Base-by-base conservation (phyloP, 2,888 invertebrate genomes). In the Cremastinae sp. region DNA sequence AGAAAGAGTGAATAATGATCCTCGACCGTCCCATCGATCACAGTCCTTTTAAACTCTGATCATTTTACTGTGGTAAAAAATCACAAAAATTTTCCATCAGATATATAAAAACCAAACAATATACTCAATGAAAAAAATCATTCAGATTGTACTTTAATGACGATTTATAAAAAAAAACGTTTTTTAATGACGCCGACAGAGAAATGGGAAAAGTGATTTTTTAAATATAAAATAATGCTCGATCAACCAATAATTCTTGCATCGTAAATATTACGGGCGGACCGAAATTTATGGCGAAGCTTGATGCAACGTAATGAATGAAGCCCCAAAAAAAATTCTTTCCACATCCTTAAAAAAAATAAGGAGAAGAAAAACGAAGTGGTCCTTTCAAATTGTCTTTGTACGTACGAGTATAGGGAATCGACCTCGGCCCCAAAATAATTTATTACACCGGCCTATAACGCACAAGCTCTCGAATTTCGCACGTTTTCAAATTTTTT, bases 371-470 rank as follows among this genome's bases (percentile, higher is more conserved):
- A 78, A 76, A 79, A 68, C 72, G 56, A 53, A 68, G 59, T 76
- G 80, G 78, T 84, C 83, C 83, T 84, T 85, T 85, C 83, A 77
- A 83, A 84, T 83, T 75, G 64, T n/a, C 72, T 71, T 65, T 69
- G 73, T 61, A 72, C 64, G 74, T 71, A 75, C 28, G 20, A 1
- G n/a, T 28, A 74, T 8, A 9, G 4, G 18, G 8, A 49, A 49
- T 20, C 79, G 83, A 83, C 84, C 84, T 85, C 83, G 85, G 80
- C 82, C 83, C 83, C 82, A 81, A 84, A 83, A 84, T 78, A 83
- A 85, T 85, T 85, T 83, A 83, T 83, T 81, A 82, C 80, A 22
- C 47, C 77, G 75, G 77, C 68, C 75, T 79, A 41, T 37, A 16
- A 41, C 7, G 20, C 20, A 66, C 59, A 20, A 69, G 41, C 65